Conservation (phyloP, 2,888 invertebrate genomes). For the Elmis aenea region DNA sequence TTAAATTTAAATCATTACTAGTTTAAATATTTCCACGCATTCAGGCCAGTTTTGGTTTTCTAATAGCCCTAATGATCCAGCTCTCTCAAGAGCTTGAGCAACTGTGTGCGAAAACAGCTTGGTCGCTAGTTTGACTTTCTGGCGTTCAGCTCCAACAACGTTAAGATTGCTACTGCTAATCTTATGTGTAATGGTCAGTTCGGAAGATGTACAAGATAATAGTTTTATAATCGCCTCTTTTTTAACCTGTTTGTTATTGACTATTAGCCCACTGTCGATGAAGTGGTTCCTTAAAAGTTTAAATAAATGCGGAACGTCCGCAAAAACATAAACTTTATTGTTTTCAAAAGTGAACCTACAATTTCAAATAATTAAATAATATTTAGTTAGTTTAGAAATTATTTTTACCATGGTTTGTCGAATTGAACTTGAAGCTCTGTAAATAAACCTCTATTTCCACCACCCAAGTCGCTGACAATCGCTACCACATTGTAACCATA, state of each 20-base stretch:
- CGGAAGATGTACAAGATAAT: slow-evolving; percentile 6
- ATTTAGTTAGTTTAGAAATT: slow-evolving; percentile 8
- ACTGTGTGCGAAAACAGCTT: slow-evolving; percentile 27
- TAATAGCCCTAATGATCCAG: slow-evolving; percentile 15
- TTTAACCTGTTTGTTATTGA: slow-evolving; percentile 17
- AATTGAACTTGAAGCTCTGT: too few species aligned
- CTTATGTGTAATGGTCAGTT: slow-evolving; percentile 6
- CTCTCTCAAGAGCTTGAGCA: slow-evolving; percentile 20
- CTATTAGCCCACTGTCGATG: slow-evolving; percentile 20
- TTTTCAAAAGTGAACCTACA: slow-evolving; percentile 14
- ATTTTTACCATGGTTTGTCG: too few species aligned
- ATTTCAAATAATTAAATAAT: slow-evolving; percentile 14
- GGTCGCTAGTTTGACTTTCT: slow-evolving; percentile 25
- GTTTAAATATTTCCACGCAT: slow-evolving; percentile 12
- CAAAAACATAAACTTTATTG: slow-evolving; percentile 22
- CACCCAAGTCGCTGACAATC: slow-evolving; percentile 22
- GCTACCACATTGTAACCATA: slow-evolving; percentile 1
- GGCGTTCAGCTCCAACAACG: slow-evolving; percentile 15
- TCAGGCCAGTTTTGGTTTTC: slow-evolving; percentile 22
- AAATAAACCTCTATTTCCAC: slow-evolving; percentile 17
- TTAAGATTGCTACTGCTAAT: slow-evolving; percentile 5
- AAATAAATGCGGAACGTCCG: slow-evolving; percentile 24
- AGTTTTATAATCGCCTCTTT: slow-evolving; percentile 20
- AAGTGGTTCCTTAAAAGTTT: slow-evolving; percentile 25
- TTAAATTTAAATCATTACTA: slow-evolving; percentile 12